A percentile compares a stretch with the other conserved stretches of the same genome.
phyloP scores from a whole-genome alignment of 2,888 invertebrate genomes.

The Loripinus fragilis region DNA sequence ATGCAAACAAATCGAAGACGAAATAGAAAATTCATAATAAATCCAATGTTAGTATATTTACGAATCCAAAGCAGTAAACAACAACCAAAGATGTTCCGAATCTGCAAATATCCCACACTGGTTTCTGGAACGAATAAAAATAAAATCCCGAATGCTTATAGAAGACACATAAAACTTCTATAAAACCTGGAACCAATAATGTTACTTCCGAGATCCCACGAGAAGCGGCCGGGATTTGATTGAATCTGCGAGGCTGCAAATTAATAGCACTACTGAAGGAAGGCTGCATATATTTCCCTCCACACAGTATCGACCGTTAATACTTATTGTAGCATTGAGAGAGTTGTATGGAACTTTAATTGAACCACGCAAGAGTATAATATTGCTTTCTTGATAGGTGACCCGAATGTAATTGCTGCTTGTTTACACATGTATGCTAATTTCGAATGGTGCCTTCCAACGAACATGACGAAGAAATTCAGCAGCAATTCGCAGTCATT shows the following conservation, averaged over 20 bases:
- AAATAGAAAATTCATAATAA: too few relatives aligned
- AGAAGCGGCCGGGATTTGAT: slow-evolving; percentile 17
- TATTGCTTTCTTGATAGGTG: background rate
- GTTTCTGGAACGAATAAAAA: background rate
- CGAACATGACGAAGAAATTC: too few relatives aligned
- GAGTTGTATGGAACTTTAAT: slow-evolving; percentile 17
- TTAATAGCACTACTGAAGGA: slow-evolving; percentile 4
- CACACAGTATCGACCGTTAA: slow-evolving; percentile 3
- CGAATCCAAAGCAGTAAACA: slow-evolving; percentile 2
- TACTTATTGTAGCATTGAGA: background rate
- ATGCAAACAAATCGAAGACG: too few relatives aligned
- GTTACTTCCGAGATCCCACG: background rate
- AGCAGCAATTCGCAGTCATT: too few relatives aligned
- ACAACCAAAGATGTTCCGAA: background rate
- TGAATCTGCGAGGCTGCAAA: slow-evolving; percentile 14
- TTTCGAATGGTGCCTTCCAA: background rate
- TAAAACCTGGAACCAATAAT: background rate
- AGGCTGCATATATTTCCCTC: slow-evolving; percentile 13
- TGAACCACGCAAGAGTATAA: slow-evolving; percentile 15
- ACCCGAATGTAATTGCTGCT: background rate
- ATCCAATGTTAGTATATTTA: background rate
- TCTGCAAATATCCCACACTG: background rate
- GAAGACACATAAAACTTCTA: background rate
- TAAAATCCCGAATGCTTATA: background rate
- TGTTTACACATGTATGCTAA: background rate